Evolutionary conservation across 2,888 invertebrate species (phyloP).

Genomic region (Dryadula phaetusa): DNA sequence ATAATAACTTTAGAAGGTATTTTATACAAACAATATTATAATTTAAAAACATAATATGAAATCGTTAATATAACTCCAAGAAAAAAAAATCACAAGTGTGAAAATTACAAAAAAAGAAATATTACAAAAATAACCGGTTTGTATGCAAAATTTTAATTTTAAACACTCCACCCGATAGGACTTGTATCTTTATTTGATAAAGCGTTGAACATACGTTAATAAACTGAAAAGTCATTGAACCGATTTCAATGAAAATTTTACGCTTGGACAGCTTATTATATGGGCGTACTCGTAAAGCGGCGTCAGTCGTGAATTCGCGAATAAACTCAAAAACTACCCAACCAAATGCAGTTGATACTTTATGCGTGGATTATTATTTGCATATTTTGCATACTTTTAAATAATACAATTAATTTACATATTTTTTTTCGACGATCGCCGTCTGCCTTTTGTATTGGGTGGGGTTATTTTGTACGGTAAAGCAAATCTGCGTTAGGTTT

Average conservation of each 20-base stretch:
- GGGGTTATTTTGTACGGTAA: too few species aligned
- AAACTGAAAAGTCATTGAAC: slow-evolving; percentile 46
- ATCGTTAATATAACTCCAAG: too few species aligned
- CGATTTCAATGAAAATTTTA: slow-evolving; percentile 48
- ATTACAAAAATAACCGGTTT: not conserved
- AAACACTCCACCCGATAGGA: slow-evolving; percentile 34
- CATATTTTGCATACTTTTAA: slow-evolving; percentile 35
- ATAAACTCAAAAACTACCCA: slow-evolving; percentile 44
- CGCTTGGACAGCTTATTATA: slow-evolving; percentile 45
- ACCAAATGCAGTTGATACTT: slow-evolving; percentile 43
- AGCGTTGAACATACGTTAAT: slow-evolving; percentile 42
- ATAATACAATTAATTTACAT: slow-evolving; percentile 10
- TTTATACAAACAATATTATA: too few species aligned
- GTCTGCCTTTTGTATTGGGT: not conserved
- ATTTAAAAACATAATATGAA: too few species aligned
- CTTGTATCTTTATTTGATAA: slow-evolving; percentile 45
- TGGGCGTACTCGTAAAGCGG: slow-evolving; percentile 38
- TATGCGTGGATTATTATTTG: slow-evolving; percentile 39
- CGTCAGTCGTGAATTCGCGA: slow-evolving; percentile 44
- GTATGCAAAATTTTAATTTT: slow-evolving; percentile 33
- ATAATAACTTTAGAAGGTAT: too few species aligned
- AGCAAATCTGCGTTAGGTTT: too few species aligned
- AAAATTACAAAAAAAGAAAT: not conserved
- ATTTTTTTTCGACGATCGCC: not conserved
- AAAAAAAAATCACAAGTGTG: not conserved